These are phyloP conservation scores for Selene dorsalis DNA, from an alignment of 2,797 vertebrate species.

Conservation along the genomic window DNA sequence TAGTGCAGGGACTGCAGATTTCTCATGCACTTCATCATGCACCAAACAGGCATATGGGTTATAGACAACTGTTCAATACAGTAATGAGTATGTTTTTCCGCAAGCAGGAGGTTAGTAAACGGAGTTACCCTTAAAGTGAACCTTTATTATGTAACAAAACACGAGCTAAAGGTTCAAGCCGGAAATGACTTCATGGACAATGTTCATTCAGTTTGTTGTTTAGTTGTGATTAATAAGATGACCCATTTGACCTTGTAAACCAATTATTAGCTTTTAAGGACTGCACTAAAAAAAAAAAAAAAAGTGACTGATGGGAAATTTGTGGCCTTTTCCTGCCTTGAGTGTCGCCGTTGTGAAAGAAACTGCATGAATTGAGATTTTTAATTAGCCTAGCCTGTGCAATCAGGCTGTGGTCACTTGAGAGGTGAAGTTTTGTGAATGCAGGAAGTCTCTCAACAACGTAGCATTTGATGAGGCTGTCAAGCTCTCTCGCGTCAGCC, in stretches of 20 bases:
- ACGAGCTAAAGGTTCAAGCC: too few species aligned
- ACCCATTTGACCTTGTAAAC: slow-evolving; percentile 46
- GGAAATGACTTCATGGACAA: too few species aligned
- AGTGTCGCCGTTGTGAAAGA: slow-evolving; percentile 18
- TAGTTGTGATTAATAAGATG: too few species aligned
- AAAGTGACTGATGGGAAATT: slow-evolving; percentile 51
- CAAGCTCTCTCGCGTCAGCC: slow-evolving; percentile 70
- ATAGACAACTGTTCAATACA: slow-evolving; percentile 17
- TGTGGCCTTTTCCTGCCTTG: slow-evolving; percentile 55
- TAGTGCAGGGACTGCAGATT: background rate
- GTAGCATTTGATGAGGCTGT: slow-evolving; percentile 73
- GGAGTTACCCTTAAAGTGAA: slow-evolving; percentile 1
- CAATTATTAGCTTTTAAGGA: slow-evolving; percentile 45
- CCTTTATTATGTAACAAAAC: too few species aligned
- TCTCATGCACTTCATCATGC: slow-evolving; percentile 1
- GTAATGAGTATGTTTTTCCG: slow-evolving; percentile 13
- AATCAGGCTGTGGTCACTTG: slow-evolving; percentile 52
- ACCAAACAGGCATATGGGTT: slow-evolving; percentile 14
- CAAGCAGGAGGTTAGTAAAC: background rate
- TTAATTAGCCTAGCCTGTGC: slow-evolving; percentile 60
- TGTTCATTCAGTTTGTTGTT: too few species aligned
- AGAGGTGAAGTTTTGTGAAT: slow-evolving; percentile 70
- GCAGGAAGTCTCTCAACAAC: slow-evolving; percentile 68
- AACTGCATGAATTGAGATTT: slow-evolving; percentile 51
- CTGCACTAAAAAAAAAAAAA: background rate